Conservation (phyloP, 2,797 vertebrate genomes). For the Scyliorhinus canicula region DNA sequence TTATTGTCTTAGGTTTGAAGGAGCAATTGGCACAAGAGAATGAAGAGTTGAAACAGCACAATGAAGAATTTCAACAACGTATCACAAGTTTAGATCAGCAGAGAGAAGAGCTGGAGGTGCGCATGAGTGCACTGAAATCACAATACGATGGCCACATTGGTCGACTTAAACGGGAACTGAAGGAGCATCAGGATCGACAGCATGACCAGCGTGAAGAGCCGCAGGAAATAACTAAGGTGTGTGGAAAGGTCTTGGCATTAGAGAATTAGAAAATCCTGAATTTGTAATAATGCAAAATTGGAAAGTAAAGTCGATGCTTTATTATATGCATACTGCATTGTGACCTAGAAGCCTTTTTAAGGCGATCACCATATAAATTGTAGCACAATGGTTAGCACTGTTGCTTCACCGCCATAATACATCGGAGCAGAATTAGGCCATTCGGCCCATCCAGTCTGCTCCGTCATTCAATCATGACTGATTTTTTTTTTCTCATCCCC, state of each 20-base stretch:
- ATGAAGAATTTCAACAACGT: constrained; percentile 52
- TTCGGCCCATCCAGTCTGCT: too few relatives aligned
- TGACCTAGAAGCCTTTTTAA: background rate
- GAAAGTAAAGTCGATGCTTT: background rate
- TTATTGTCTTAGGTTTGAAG: constrained; percentile 63
- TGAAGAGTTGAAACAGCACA: constrained; percentile 71
- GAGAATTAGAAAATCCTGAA: background rate
- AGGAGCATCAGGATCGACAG: constrained; percentile 89
- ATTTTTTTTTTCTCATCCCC: too few relatives aligned
- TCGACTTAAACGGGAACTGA: constrained; percentile 83
- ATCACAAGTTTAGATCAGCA: constrained; percentile 64
- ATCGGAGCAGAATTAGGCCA: too few relatives aligned
- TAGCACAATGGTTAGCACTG: too few relatives aligned
- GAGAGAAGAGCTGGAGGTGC: constrained; percentile 86
- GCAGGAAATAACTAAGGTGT: constrained; percentile 77
- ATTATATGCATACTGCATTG: background rate
- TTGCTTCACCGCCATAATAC: too few relatives aligned
- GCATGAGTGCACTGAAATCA: constrained; percentile 85
- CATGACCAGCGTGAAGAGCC: constrained; percentile 82
- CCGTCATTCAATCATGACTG: too few relatives aligned
- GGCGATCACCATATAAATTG: background rate
- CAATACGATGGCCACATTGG: constrained; percentile 91
- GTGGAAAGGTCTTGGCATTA: background rate
- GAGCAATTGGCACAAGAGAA: constrained; percentile 82
- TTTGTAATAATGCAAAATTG: background rate